These are phyloP conservation scores for Marmota flaviventris DNA, from an alignment of 2,113 vertebrate species.

Conservation along the genomic window DNA sequence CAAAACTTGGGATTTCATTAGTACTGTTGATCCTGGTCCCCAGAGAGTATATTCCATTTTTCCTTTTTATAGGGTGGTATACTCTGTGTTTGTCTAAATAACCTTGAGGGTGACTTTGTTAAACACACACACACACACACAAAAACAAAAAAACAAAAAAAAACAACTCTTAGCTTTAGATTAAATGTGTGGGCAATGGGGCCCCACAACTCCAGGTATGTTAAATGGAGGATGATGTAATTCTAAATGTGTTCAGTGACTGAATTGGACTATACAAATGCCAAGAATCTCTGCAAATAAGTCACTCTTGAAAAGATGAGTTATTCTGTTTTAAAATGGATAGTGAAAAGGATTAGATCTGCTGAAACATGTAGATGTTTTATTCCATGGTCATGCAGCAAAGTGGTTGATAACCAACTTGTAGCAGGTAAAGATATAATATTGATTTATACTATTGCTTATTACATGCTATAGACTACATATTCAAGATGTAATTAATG, in stretches of 20 bases:
- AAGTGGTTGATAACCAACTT: neutral
- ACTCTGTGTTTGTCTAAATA: slow-evolving; percentile 27
- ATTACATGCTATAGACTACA: neutral
- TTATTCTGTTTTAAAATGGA: neutral
- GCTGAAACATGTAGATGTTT: slow-evolving; percentile 10
- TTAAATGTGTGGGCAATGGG: neutral
- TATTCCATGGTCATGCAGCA: neutral
- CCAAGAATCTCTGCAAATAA: neutral
- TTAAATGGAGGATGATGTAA: neutral
- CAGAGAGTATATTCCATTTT: neutral
- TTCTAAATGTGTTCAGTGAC: neutral
- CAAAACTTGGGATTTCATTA: slow-evolving; percentile 7
- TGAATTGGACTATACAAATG: neutral
- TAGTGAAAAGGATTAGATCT: neutral
- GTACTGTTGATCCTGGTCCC: neutral
- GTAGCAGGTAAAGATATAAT: neutral
- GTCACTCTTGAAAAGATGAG: neutral
- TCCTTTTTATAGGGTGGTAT: neutral
- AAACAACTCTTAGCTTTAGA: neutral
- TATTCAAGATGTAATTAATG: neutral
- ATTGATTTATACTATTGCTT: neutral
- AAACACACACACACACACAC: neutral
- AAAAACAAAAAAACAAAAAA: too few species aligned
- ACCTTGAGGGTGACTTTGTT: neutral
- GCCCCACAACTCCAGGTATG: neutral